phyloP scores from a whole-genome alignment of 1,140 invertebrate species.

The Choristoneura fumiferana region DNA sequence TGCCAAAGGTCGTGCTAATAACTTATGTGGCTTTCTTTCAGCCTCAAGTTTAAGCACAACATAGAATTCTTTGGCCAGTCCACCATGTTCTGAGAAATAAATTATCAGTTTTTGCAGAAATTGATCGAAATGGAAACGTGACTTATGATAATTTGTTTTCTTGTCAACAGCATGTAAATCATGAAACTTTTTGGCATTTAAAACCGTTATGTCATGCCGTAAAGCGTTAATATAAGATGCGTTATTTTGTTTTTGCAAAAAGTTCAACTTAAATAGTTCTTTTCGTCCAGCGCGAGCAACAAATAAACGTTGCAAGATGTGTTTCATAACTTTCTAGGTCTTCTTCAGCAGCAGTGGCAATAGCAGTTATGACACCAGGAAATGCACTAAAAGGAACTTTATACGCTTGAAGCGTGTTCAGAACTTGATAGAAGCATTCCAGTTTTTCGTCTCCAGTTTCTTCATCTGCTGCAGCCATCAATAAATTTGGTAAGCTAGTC shows the following conservation, averaged over 20 bases:
- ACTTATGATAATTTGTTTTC: too few species aligned
- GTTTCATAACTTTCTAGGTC: constrained; percentile 23
- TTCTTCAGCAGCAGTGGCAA: constrained; percentile 24
- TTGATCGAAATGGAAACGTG: too few species aligned
- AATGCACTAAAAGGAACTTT: constrained; percentile 1
- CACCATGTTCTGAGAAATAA: constrained; percentile 45
- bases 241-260: constrained; percentile 33
- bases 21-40: constrained; percentile 20
- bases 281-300: constrained; percentile 33
- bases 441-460: background rate
- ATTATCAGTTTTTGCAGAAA: constrained; percentile 41
- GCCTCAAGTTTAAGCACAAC: constrained; percentile 24
- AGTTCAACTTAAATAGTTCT: constrained; percentile 38
- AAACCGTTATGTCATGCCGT: constrained; percentile 20
- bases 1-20: constrained; percentile 25
- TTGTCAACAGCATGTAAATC: too few species aligned
- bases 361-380: constrained; percentile 12
- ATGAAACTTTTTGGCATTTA: background rate
- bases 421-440: background rate
- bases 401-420: constrained; percentile 13
- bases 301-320: constrained; percentile 35
- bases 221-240: constrained; percentile 47
- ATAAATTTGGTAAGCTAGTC: background rate
- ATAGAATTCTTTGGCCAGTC: constrained; percentile 37
- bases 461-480: background rate